Evolutionary conservation across 2,797 vertebrate genomes (phyloP).

Genomic region (Falco peregrinus): DNA sequence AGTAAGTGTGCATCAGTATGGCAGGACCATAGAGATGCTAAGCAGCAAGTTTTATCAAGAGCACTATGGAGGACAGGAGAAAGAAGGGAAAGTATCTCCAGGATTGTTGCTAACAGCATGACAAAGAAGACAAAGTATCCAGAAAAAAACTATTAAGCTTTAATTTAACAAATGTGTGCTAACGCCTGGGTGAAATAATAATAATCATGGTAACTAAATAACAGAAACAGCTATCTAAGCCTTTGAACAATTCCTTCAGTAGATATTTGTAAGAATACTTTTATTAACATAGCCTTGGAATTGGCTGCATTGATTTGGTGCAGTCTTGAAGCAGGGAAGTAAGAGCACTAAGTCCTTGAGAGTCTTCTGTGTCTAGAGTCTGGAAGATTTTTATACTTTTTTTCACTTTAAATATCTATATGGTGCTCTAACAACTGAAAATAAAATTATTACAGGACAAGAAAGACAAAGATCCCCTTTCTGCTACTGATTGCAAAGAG

Average conservation of each 20-base stretch:
- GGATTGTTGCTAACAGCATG: background rate
- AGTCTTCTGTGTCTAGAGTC: background rate
- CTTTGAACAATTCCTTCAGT: background rate
- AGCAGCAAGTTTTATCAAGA: background rate
- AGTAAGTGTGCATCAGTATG: background rate
- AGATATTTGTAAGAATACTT: background rate
- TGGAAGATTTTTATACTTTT: background rate
- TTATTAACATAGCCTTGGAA: background rate
- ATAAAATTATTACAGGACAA: slow-evolving; percentile 8
- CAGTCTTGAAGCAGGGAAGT: background rate
- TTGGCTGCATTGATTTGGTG: background rate
- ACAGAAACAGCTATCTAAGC: background rate
- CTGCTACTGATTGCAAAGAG: slow-evolving; percentile 27
- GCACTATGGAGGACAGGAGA: background rate
- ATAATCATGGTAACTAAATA: background rate
- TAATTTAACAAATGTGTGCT: background rate
- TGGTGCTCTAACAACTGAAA: background rate
- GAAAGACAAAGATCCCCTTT: slow-evolving; percentile 40
- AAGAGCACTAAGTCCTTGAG: background rate
- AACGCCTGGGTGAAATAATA: background rate
- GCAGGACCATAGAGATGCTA: background rate
- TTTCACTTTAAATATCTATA: slow-evolving; percentile 34
- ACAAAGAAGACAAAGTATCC: background rate
- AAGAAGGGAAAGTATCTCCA: background rate
- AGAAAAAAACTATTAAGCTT: background rate